Conservation (phyloP, 2,113 vertebrate species). For the Podilymbus podiceps region DNA sequence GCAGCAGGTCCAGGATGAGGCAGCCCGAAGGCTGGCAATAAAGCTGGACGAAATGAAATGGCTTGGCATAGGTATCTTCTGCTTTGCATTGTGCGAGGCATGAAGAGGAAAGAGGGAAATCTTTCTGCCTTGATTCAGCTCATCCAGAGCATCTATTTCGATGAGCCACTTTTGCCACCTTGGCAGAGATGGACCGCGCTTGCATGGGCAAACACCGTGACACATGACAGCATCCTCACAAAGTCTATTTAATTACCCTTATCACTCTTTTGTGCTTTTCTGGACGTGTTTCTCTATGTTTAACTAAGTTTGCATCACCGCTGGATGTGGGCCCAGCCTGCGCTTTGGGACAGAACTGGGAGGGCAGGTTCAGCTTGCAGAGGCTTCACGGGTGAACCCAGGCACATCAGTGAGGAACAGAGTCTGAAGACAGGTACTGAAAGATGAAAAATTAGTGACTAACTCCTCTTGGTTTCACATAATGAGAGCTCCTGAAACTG, state of each 20-base stretch:
- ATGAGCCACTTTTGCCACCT: background rate
- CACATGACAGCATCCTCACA: background rate
- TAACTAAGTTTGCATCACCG: background rate
- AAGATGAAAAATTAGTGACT: background rate
- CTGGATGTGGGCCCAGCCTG: background rate
- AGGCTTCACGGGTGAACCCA: background rate
- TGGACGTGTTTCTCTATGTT: background rate
- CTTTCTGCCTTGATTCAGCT: background rate
- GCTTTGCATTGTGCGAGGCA: background rate
- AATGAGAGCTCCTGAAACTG: background rate
- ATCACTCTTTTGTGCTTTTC: background rate
- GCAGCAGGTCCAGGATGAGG: slow-evolving; percentile 40
- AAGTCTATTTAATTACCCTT: background rate
- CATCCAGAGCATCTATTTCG: background rate
- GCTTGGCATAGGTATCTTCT: slow-evolving; percentile 25
- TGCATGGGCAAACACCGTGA: background rate
- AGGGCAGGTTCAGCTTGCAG: background rate
- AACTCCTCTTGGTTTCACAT: background rate
- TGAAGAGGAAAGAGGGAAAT: background rate
- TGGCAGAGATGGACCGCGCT: background rate
- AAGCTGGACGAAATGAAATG: slow-evolving; percentile 31
- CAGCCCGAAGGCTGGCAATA: slow-evolving; percentile 51
- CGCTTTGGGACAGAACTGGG: background rate
- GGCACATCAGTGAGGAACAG: background rate
- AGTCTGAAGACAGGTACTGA: background rate